Conservation (phyloP, 2,797 vertebrate genomes). For the Otolemur crassicaudatus region DNA sequence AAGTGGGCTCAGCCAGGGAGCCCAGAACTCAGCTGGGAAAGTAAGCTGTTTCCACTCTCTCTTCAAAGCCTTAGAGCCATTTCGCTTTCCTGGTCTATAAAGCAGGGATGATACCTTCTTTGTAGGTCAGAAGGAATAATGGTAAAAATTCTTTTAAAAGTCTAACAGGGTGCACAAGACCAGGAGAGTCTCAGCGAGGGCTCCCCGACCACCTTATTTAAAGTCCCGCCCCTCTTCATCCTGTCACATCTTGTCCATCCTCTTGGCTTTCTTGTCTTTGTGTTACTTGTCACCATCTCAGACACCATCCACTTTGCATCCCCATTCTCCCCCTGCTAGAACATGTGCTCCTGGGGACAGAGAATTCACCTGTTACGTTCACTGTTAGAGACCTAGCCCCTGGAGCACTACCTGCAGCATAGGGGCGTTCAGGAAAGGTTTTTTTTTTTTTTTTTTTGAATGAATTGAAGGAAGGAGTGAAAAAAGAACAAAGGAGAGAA, state of each 20-base stretch:
- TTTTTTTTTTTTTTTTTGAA: background rate
- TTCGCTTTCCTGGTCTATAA: background rate
- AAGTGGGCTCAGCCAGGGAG: background rate
- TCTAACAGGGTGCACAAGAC: background rate
- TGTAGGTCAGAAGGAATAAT: background rate
- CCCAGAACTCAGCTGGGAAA: background rate
- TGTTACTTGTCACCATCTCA: background rate
- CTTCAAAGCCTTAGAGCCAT: background rate
- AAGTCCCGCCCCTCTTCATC: background rate
- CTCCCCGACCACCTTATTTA: background rate
- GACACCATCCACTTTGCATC: background rate
- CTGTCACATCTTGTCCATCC: fast-evolving
- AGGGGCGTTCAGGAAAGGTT: background rate
- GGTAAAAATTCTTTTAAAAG: background rate
- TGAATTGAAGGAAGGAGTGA: background rate
- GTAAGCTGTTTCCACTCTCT: background rate
- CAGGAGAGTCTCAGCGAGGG: background rate
- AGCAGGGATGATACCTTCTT: background rate
- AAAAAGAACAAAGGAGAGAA: background rate
- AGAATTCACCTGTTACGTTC: fast-evolving
- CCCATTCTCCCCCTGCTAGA: fast-evolving
- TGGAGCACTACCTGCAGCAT: background rate
- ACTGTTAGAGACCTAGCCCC: background rate
- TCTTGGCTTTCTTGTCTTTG: background rate
- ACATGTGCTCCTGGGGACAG: background rate